phyloP scores from a whole-genome alignment of 35 echinoderm and acorn worm genomes.

The Lytechinus pictus region DNA sequence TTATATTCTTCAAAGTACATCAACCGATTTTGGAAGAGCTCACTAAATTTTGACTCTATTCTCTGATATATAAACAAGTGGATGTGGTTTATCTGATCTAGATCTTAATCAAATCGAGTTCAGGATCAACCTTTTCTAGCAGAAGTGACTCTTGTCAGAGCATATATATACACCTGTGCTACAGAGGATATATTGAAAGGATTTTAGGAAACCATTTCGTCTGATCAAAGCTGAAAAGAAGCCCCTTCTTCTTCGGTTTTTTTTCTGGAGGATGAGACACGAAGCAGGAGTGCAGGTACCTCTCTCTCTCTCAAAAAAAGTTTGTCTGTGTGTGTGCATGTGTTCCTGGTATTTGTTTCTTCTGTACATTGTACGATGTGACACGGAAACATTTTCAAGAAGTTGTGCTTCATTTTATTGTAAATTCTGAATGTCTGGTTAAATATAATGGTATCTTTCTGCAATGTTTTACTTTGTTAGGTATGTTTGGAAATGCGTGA shows the following conservation, averaged over 20 bases:
- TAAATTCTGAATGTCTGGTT: no score
- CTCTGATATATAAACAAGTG: background rate
- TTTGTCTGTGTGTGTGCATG: background rate
- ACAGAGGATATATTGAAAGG: background rate
- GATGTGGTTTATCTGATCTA: background rate
- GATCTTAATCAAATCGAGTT: background rate
- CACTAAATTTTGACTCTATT: background rate
- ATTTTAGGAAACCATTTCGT: background rate
- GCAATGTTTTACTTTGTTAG: no score
- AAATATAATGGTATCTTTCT: no score
- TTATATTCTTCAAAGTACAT: background rate
- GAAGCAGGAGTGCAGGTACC: constrained; percentile 32
- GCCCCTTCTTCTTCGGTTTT: background rate
- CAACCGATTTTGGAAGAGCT: background rate
- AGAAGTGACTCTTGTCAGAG: background rate
- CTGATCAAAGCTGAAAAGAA: background rate
- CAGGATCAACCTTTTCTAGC: background rate
- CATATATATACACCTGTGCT: background rate
- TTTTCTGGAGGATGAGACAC: constrained; percentile 23
- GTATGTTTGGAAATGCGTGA: no score
- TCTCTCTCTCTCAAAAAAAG: background rate
- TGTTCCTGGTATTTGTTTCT: no score
- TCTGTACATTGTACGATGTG: no score
- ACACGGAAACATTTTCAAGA: background rate
- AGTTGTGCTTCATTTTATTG: no score